Evolutionary conservation across 2,113 vertebrate genomes (phyloP).

Genomic region (Hipposideros armiger): DNA sequence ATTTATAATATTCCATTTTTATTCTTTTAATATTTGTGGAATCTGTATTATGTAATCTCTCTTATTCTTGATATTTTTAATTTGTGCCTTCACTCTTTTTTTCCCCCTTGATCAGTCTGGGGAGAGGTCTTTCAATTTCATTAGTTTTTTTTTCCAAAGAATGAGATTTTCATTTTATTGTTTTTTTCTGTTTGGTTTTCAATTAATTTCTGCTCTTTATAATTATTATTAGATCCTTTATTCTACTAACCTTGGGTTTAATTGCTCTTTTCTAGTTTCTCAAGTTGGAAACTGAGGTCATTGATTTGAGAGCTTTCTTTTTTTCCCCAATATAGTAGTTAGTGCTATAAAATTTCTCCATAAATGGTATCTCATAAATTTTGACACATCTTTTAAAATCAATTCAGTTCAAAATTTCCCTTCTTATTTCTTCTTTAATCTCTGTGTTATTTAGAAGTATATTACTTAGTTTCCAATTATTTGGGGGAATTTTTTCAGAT

Average conservation of each 20-base stretch:
- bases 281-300: not conserved
- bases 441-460: not conserved
- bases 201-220: not conserved
- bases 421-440: constrained; percentile 21
- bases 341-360: not conserved
- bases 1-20: not conserved
- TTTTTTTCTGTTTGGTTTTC: not conserved
- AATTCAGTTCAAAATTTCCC: not conserved
- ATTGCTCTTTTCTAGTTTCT: not conserved
- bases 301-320: not conserved
- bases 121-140: not conserved
- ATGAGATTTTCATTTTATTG: not conserved
- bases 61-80: not conserved
- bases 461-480: not conserved
- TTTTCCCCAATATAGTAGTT: not conserved
- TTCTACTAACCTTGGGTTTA: not conserved
- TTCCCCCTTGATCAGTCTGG: not conserved
- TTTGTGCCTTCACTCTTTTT: not conserved
- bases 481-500: not conserved
- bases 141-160: not conserved
- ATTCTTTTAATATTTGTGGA: not conserved
- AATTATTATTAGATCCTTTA: not conserved
- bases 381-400: not conserved
- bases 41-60: not conserved
- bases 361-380: not conserved